Percentiles rank a stretch among this genome's conserved stretches.
These are phyloP conservation scores for Nysson spinosus DNA, from an alignment of 2,888 invertebrate species.

Conservation along the genomic window DNA sequence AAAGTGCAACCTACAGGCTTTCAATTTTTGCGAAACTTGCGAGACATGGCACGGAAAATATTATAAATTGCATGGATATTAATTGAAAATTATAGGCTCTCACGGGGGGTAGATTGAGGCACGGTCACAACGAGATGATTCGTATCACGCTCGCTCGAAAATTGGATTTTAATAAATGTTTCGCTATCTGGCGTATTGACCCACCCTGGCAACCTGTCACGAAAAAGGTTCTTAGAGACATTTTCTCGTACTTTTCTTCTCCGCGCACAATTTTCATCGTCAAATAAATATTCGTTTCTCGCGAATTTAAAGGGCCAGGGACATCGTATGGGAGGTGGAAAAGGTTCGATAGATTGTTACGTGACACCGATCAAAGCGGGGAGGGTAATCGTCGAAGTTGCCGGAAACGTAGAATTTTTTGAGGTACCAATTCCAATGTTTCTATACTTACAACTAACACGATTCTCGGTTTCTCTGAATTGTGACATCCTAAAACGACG, in stretches of 20 bases:
- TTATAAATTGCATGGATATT: neutral
- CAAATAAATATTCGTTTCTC: neutral
- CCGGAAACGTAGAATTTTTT: slow-evolving; percentile 91
- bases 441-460: neutral
- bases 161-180: slow-evolving; percentile 86
- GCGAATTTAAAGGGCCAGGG: slow-evolving; percentile 84
- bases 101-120: slow-evolving; percentile 88
- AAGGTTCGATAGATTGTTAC: slow-evolving; percentile 96
- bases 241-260: neutral
- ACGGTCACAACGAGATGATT: slow-evolving; percentile 93
- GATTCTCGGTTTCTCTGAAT: neutral
- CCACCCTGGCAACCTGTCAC: slow-evolving; percentile 97
- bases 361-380: slow-evolving; percentile 95
- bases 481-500: slow-evolving; percentile 16
- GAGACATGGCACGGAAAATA: neutral
- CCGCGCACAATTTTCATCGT: neutral
- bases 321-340: slow-evolving; percentile 96
- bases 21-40: neutral
- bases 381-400: slow-evolving; percentile 95
- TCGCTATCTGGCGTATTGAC: slow-evolving; percentile 96
- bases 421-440: slow-evolving; percentile 81
- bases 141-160: slow-evolving; percentile 87
- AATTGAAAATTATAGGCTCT: slow-evolving; percentile 86
- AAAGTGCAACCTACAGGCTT: slow-evolving; percentile 28
- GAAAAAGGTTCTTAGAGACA: slow-evolving; percentile 81